Base-by-base conservation (phyloP, 2,888 invertebrate species). In the Syritta pipiens region DNA sequence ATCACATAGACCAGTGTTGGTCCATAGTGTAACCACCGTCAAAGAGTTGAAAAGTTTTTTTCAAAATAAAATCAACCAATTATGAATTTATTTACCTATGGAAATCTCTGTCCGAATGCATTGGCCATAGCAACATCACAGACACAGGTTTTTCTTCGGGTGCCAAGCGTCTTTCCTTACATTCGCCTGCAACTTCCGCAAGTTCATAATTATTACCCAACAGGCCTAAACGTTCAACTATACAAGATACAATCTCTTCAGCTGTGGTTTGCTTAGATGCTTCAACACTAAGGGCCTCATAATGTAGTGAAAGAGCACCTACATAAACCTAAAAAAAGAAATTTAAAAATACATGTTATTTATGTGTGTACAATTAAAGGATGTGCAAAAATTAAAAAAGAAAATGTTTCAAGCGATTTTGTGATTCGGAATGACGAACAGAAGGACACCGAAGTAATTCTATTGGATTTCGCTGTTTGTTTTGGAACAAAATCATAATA, bases 231-330 rank as follows among this genome's bases (percentile, higher is more conserved):
- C 93, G 90, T 85, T 96, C 95, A 81, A 95, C 94, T 83, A 97
- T 96, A 87, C 96, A 96, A 83, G 94, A 93, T 71, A 97, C 96
- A 85, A 97, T 95, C 90, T 97, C 97, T 84, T 96, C 95, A 0
- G 96, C 95, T 83, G 96, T 96, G 71, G 96, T 96, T 88, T 96
- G 95, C 87, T 96, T 97, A 83, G 96, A 96, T 67, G 96, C 96
- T 89, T 97, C 96, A 83, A 97, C 95, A 63, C 95, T 95, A 82
- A 97, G 91, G 82, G 96, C 95, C 90, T 97, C 96, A 90, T 95
- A 96, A 89, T 95, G 94, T 84, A 93, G 93, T 84, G 95, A 95
- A 85, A 96, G 91, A 83, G 95, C 94, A 84, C 96, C 96, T 88
- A 96, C 96, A 90, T 95, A 95, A 89, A 96, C 96, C 92, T 96